These are phyloP conservation scores for Hirtodrosophila histrioides DNA, from an alignment of 2,888 invertebrate species.

Conservation along the genomic window DNA sequence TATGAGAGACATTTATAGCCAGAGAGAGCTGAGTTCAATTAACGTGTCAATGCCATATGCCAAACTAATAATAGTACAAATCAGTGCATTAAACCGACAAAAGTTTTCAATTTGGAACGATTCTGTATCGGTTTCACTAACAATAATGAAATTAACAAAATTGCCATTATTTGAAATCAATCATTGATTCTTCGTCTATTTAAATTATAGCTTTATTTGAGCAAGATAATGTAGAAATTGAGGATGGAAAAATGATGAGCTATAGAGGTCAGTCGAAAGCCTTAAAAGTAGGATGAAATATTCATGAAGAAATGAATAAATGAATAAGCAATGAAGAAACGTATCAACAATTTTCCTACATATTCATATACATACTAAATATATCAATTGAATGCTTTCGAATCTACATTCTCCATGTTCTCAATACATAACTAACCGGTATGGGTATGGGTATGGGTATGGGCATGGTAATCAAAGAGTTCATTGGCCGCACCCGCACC, in stretches of 20 bases:
- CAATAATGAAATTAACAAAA: no score
- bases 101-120: conserved; percentile 11
- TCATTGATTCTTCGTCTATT: no score
- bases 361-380: not conserved
- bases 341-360: no score
- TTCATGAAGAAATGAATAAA: no score
- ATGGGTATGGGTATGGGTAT: not conserved
- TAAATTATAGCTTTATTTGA: no score
- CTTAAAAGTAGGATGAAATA: no score
- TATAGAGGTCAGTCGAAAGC: no score
- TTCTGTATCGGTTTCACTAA: not conserved
- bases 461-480: conserved; percentile 36
- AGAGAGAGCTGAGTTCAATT: conserved; percentile 55
- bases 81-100: conserved; percentile 1
- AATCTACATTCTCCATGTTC: conserved; percentile 28
- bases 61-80: conserved; percentile 12
- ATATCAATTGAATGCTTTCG: conserved; percentile 21
- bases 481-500: conserved; percentile 60
- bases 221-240: no score
- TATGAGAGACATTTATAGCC: conserved; percentile 11
- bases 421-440: conserved; percentile 25
- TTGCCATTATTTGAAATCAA: no score
- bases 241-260: no score
- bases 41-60: conserved; percentile 61
- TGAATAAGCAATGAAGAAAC: no score